Evolutionary conservation across 2,113 vertebrate species (phyloP), one percentile per base, ranked within the genome.

Genomic region (Pygoscelis adeliae): DNA sequence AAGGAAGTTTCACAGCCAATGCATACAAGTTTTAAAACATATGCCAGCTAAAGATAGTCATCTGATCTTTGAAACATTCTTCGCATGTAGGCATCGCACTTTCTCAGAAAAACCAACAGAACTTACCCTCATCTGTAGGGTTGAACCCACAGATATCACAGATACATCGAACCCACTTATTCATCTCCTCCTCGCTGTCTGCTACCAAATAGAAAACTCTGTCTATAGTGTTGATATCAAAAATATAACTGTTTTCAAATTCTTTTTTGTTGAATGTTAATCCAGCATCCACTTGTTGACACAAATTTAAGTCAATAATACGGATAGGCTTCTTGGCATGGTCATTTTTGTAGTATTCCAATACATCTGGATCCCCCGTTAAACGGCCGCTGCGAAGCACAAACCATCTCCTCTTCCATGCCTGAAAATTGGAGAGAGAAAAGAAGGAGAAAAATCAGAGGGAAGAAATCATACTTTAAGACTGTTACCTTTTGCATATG

Each of bases 311-410:
- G 98, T 99, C 99, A 95, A 99, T 99, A 97, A 99, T 99, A 62
- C 99, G 99, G 93, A 99, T 99, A 70, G 99, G 99, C 97, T 99
- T 99, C 98, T 99, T 99, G 96, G 99, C 98, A 67, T 99, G 99
- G 98, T 99, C 99, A 99, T 99, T 99, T 98, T 99, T 99, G 98
- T 99, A 99, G 97, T 99, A 99, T 95, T 99, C 99, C 98, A 99
- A 83, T 67, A 99, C 99, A 87, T 99, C 99, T 14, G 99, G 99
- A 97, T 99, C 99, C 93, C 99, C 99, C 0, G 99, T 99, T 97
- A 99, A 96, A 97, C 99, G 99, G 87, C 99, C 99, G 5, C 99
- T 99, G 98, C 99, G 99, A 87, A 99, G 98, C 89, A 99, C 98
- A 97, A 99, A 99, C 99, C 99, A 99, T 96, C 99, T 98, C 97